These are phyloP conservation scores for Cyclophora albipunctata DNA, from an alignment of 2,888 invertebrate species.

Conservation along the genomic window DNA sequence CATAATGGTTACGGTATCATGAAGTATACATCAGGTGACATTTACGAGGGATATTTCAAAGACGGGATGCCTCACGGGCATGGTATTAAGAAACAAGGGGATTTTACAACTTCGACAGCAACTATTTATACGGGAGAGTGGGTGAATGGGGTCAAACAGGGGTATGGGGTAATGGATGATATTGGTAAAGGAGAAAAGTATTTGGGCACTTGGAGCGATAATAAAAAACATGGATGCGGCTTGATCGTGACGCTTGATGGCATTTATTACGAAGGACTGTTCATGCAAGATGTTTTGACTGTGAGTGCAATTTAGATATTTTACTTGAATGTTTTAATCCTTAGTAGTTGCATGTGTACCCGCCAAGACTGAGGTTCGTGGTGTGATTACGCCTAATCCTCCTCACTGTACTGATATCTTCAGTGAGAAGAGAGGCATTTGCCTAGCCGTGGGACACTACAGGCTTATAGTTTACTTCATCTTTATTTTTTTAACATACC, in stretches of 20 bases:
- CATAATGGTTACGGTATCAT: slow-evolving; percentile 88
- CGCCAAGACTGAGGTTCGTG: too few species aligned
- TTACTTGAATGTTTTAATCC: too few species aligned
- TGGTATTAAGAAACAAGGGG: slow-evolving; percentile 87
- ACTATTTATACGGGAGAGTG: slow-evolving; percentile 94
- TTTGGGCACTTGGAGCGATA: slow-evolving; percentile 91
- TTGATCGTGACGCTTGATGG: slow-evolving; percentile 92
- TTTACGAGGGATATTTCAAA: slow-evolving; percentile 91
- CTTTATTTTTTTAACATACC: too few species aligned
- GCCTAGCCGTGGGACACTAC: too few species aligned
- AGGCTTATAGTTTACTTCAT: too few species aligned
- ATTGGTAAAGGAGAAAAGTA: slow-evolving; percentile 91
- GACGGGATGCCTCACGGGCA: slow-evolving; percentile 90
- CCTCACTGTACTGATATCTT: too few species aligned
- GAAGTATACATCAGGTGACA: slow-evolving; percentile 84
- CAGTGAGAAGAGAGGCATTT: too few species aligned
- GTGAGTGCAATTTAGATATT: slow-evolving; percentile 59
- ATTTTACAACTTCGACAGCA: slow-evolving; percentile 82
- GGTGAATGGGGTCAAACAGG: slow-evolving; percentile 83
- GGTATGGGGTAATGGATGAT: slow-evolving; percentile 93
- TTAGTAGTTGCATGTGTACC: too few species aligned
- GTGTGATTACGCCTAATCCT: too few species aligned
- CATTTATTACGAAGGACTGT: slow-evolving; percentile 92
- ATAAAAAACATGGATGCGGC: slow-evolving; percentile 88
- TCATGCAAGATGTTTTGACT: slow-evolving; percentile 84